Evolutionary conservation across 2,888 invertebrate genomes (phyloP).

Genomic region (Ischnus inquisitorius): DNA sequence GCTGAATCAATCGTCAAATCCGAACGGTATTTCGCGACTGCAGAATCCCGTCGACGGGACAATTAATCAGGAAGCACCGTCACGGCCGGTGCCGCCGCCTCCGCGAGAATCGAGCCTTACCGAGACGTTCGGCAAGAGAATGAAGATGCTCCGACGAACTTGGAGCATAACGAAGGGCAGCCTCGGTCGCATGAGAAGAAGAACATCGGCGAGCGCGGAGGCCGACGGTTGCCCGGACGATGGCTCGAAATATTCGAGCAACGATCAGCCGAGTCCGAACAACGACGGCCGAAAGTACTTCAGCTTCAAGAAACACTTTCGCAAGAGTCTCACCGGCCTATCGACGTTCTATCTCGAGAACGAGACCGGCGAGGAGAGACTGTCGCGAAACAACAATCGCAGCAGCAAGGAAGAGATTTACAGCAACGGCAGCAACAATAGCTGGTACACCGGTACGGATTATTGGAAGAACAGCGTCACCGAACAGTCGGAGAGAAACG

Average conservation of each 20-base stretch:
- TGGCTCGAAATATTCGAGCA: constrained; percentile 60
- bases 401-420: constrained; percentile 76
- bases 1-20: not conserved
- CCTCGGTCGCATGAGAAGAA: constrained; percentile 80
- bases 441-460: constrained; percentile 72
- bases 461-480: constrained; percentile 67
- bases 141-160: constrained; percentile 82
- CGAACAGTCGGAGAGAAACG: constrained; percentile 60
- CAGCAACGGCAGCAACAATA: constrained; percentile 72
- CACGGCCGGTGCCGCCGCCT: constrained; percentile 80
- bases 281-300: constrained; percentile 78
- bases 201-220: constrained; percentile 74
- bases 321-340: constrained; percentile 75
- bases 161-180: constrained; percentile 84
- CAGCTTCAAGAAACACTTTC: constrained; percentile 80
- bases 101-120: constrained; percentile 81
- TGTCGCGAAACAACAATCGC: constrained; percentile 51
- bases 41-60: constrained; percentile 18
- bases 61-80: constrained; percentile 75
- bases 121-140: constrained; percentile 80
- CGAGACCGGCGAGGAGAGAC: constrained; percentile 41
- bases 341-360: constrained; percentile 83
- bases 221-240: constrained; percentile 60
- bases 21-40: not conserved
- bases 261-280: constrained; percentile 64